These are phyloP conservation scores for Stichodactyla helianthus DNA, from an alignment of 64 coral and sea anemone genomes.

Conservation along the genomic window DNA sequence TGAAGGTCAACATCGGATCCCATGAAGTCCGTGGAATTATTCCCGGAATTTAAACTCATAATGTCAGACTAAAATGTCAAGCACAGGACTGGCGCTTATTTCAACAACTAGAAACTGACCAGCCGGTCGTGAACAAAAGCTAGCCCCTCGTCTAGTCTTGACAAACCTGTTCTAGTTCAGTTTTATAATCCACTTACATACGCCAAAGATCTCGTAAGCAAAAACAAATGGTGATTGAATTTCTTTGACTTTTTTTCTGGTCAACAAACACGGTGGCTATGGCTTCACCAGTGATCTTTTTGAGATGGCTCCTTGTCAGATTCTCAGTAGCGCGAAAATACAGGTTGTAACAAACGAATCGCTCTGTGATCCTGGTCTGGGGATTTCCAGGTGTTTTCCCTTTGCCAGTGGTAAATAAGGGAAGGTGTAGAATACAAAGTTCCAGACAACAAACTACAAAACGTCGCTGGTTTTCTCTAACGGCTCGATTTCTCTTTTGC, in stretches of 20 bases:
- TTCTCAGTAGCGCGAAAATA: not conserved
- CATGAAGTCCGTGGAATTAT: not conserved
- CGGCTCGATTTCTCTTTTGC: not conserved
- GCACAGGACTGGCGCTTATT: not conserved
- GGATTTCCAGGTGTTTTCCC: not conserved
- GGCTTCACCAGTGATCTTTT: no score
- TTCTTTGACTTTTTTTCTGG: not conserved
- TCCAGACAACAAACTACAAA: not conserved
- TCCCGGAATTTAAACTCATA: not conserved
- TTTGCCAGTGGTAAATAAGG: not conserved
- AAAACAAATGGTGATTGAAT: not conserved
- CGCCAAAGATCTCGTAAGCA: not conserved
- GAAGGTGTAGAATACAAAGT: not conserved
- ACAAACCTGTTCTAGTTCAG: constrained; percentile 6
- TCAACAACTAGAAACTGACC: not conserved
- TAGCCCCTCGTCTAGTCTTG: not conserved
- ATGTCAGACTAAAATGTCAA: not conserved
- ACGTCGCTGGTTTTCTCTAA: not conserved
- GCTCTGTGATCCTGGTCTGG: not conserved
- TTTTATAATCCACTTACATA: not conserved
- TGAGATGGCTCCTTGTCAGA: not conserved
- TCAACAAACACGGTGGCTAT: no score
- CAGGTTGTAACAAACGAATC: not conserved
- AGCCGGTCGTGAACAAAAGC: not conserved
- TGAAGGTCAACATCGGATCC: not conserved